Percentiles rank a stretch among this genome's conserved stretches.
phyloP scores from a whole-genome alignment of 2,888 invertebrate genomes.

The Lissonota sp. region DNA sequence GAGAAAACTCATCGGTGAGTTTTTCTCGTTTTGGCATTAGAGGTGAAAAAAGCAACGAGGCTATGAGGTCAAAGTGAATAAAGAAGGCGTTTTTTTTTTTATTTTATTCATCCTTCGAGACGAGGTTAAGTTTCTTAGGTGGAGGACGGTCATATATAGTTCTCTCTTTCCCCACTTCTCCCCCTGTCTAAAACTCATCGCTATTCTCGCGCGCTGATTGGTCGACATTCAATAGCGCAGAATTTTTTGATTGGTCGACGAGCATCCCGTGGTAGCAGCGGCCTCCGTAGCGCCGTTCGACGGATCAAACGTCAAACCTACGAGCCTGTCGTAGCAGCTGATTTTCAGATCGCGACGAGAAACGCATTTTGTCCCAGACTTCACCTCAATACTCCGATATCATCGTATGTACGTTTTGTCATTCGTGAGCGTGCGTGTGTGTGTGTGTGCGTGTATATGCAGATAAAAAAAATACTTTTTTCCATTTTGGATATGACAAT shows the following conservation, averaged over 20 bases:
- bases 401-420: constrained; percentile 24
- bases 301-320: constrained; percentile 69
- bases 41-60: background rate
- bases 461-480: too few species aligned
- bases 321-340: constrained; percentile 76
- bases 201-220: constrained; percentile 55
- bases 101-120: constrained; percentile 5
- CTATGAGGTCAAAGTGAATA: background rate
- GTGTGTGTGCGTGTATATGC: constrained; percentile 13
- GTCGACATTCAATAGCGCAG: constrained; percentile 21
- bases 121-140: constrained; percentile 57
- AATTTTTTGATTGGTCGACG: constrained; percentile 62
- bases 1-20: constrained; percentile 12
- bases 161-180: background rate
- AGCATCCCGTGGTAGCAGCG: constrained; percentile 68
- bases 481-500: too few species aligned
- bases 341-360: constrained; percentile 63
- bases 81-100: background rate
- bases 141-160: constrained; percentile 20
- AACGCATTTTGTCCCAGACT: constrained; percentile 2
- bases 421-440: background rate
- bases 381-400: constrained; percentile 22
- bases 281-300: constrained; percentile 67
- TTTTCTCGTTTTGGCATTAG: background rate
- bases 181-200: constrained; percentile 37